These are phyloP conservation scores for Zosterops hypoxanthus DNA, from an alignment of 2,113 vertebrate species.

Conservation along the genomic window DNA sequence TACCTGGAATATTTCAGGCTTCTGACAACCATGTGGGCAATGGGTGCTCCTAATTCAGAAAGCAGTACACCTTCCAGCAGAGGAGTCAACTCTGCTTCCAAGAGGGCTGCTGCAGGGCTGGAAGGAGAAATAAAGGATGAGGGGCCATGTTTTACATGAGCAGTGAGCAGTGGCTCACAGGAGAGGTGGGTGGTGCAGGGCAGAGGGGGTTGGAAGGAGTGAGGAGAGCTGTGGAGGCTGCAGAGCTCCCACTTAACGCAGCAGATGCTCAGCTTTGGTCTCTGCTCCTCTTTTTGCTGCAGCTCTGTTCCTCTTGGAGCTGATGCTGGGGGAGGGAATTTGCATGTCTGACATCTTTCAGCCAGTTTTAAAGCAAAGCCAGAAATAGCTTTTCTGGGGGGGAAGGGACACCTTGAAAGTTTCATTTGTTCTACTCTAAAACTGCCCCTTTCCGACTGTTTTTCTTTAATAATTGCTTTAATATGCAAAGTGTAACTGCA, in stretches of 20 bases:
- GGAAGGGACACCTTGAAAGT: neutral
- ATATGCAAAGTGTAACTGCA: neutral
- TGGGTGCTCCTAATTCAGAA: neutral
- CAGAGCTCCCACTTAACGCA: neutral
- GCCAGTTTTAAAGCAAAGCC: neutral
- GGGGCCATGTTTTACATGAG: neutral
- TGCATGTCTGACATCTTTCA: slow-evolving; percentile 30
- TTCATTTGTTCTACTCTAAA: neutral
- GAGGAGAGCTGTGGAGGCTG: neutral
- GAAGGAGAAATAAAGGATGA: neutral
- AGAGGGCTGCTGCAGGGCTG: neutral
- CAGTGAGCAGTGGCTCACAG: neutral
- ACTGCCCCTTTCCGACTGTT: neutral
- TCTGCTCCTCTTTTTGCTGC: neutral
- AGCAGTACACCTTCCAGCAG: neutral
- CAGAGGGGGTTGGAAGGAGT: neutral
- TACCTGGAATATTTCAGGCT: neutral
- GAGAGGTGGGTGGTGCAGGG: neutral
- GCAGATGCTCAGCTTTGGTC: neutral
- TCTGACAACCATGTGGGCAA: neutral
- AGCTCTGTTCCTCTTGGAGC: neutral
- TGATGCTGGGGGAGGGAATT: neutral
- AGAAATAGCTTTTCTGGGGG: neutral
- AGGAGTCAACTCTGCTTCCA: neutral
- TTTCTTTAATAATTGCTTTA: neutral